Evolutionary conservation across 2,888 invertebrate genomes (phyloP), one percentile per base, ranked within the genome.

Genomic region (Xanthia togata): DNA sequence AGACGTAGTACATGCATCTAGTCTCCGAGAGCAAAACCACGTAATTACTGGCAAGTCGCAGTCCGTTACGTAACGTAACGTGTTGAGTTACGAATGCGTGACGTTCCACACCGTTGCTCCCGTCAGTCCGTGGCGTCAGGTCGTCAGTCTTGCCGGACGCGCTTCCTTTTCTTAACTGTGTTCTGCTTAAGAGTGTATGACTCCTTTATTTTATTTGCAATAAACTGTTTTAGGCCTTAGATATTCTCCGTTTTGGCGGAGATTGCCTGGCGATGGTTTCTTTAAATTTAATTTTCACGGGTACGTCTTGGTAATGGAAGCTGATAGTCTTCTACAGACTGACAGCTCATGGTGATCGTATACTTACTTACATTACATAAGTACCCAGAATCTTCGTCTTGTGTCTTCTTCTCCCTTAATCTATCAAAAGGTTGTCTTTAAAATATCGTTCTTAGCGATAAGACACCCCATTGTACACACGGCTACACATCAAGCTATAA

Each of bases 51-150:
- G 23, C 23, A 73, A 73, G 44, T 77, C 23, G 35, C 70, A 77
- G 78, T 80, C 91, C 91, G 92, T 92, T 93, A 91, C 88, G 81
- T 91, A 90, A 91, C 89, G 88, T 91, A 90, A 90, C 88, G 87
- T 82, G 82, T 71, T 72, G 75, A 84, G 89, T 82, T 87, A 89
- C 86, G 87, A 86, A 85, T 86, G 91, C 91, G 90, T 92, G 90
- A 91, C 91, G 92, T 89, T 88, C 89, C 91, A 92, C 91, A 77
- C 76, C 84, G 90, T 35, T 89, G 91, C 86, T 70, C 55, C 38
- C 65, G 64, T 38, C 65, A 26, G 53, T 1, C 62, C 60, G 44
- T 6, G 38, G 53, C 73, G 63, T 57, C 35, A 57, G 44, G 0
- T 55, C 70, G 70, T 63, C 73, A 38, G 50, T n/a, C 47, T 57